These are phyloP conservation scores for Drosophila nikananu DNA, from an alignment of 1,140 invertebrate genomes.

Conservation along the genomic window DNA sequence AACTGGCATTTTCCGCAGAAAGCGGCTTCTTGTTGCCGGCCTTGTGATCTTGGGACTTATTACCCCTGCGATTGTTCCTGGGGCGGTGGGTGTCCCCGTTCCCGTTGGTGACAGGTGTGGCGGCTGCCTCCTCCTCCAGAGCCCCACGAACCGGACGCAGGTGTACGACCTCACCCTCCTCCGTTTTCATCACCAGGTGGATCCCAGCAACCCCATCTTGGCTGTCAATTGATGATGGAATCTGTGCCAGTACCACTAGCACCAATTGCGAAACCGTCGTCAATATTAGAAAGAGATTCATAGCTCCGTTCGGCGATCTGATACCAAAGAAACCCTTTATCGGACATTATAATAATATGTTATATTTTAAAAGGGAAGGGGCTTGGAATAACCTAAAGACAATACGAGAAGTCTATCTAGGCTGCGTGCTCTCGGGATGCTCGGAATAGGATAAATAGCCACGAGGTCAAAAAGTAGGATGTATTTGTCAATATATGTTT, in stretches of 20 bases:
- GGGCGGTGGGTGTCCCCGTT: constrained; percentile 33
- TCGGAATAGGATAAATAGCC: no score
- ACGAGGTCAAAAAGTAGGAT: no score
- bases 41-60: constrained; percentile 49
- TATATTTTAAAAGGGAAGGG: not conserved
- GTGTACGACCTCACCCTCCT: constrained; percentile 39
- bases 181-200: constrained; percentile 55
- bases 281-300: constrained; percentile 51
- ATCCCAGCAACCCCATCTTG: constrained; percentile 47
- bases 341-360: no score
- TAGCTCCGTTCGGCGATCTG: constrained; percentile 23
- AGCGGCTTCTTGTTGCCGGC: constrained; percentile 38
- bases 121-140: constrained; percentile 8
- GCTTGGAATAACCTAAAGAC: not conserved
- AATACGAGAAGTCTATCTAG: not conserved
- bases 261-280: constrained; percentile 36
- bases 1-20: not conserved
- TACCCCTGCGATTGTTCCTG: constrained; percentile 59
- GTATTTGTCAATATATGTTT: no score
- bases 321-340: not conserved
- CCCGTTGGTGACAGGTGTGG: constrained; percentile 4
- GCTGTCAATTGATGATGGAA: constrained; percentile 55
- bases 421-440: no score
- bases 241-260: constrained; percentile 41
- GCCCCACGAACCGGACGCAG: constrained; percentile 58